Conservation (phyloP, 2,888 invertebrate genomes). For the Xylocampa areola region DNA sequence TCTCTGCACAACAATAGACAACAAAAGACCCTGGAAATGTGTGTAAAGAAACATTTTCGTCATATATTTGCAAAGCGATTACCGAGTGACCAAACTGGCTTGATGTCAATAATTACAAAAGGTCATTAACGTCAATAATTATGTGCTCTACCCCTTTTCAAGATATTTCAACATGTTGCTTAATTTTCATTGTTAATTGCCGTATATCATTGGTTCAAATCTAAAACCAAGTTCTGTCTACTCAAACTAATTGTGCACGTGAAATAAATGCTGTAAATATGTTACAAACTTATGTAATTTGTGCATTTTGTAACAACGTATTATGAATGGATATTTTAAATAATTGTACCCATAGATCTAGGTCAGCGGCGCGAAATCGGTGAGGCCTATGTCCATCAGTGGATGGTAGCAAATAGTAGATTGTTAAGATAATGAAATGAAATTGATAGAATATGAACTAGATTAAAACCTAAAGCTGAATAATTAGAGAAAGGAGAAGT, state of each 20-base stretch:
- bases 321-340: background rate
- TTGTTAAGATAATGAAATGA: no score
- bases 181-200: constrained; percentile 24
- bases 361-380: no score
- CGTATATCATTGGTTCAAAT: constrained; percentile 24
- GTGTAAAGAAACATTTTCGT: background rate
- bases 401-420: no score
- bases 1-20: background rate
- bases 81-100: background rate
- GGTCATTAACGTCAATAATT: constrained; percentile 24
- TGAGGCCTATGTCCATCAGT: no score
- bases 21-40: background rate
- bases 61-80: constrained; percentile 4
- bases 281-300: constrained; percentile 19
- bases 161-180: constrained; percentile 13
- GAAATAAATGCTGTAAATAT: constrained; percentile 17
- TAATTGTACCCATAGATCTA: background rate
- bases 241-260: constrained; percentile 18
- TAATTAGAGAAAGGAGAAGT: no score
- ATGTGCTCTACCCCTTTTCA: constrained; percentile 3
- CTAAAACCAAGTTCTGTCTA: constrained; percentile 14
- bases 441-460: no score
- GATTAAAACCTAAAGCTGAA: no score
- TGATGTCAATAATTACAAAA: constrained; percentile 14
- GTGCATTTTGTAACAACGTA: background rate